These are phyloP conservation scores for Poeciliopsis infans DNA, from an alignment of 2,797 vertebrate genomes.

Conservation along the genomic window DNA sequence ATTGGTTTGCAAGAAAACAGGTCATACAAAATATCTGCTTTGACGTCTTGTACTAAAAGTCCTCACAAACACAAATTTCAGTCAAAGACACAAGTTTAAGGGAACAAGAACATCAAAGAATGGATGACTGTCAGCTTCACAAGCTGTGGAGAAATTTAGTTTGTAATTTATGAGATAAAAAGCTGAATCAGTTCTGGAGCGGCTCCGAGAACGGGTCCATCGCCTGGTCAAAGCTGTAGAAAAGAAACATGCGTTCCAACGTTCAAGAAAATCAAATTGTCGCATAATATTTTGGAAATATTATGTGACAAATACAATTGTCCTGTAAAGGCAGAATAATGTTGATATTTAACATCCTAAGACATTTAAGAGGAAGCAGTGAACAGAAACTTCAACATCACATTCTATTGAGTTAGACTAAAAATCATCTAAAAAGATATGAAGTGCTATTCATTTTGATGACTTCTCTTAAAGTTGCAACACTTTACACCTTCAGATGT, in stretches of 20 bases:
- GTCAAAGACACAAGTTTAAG: neutral
- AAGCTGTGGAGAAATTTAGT: conserved; percentile 1
- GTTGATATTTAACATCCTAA: neutral
- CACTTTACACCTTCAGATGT: neutral
- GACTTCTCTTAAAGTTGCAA: neutral
- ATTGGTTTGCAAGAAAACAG: neutral
- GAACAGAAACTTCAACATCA: neutral
- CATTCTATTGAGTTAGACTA: neutral
- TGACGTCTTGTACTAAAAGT: neutral
- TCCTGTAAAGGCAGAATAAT: neutral
- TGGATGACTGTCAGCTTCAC: neutral
- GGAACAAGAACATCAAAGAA: neutral
- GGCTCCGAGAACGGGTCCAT: neutral
- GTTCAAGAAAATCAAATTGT: neutral
- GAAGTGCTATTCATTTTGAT: neutral
- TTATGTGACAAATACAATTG: neutral
- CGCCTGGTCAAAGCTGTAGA: neutral
- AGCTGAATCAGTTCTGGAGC: neutral
- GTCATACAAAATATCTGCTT: neutral
- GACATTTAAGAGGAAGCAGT: neutral
- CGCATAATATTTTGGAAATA: neutral
- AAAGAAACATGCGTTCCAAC: neutral
- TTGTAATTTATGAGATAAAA: neutral
- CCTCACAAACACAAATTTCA: neutral
- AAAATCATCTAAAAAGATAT: neutral